Evolutionary conservation across 2,113 vertebrate species (phyloP).

Genomic region (Rhinoderma darwinii): DNA sequence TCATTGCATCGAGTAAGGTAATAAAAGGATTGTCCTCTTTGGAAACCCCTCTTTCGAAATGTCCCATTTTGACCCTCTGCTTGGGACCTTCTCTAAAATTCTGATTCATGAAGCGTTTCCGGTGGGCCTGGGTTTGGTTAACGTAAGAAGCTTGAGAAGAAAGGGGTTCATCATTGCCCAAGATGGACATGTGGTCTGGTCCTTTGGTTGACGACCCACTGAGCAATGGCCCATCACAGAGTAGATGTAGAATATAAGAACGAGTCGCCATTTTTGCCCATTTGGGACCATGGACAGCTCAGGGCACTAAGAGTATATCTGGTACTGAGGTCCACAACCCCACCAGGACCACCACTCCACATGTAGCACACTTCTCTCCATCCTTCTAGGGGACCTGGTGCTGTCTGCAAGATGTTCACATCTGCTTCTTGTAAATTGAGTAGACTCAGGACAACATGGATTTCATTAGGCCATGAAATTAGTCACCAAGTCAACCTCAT

Average conservation of each 20-base stretch:
- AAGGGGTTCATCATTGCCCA: too few species aligned
- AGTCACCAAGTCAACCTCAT: constrained; percentile 26
- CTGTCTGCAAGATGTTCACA: not conserved
- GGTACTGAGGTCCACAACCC: not conserved
- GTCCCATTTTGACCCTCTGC: not conserved
- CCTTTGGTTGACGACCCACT: not conserved
- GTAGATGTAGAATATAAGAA: not conserved
- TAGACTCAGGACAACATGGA: too few species aligned
- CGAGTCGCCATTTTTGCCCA: not conserved
- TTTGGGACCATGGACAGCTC: not conserved
- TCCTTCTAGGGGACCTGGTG: not conserved
- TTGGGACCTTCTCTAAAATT: not conserved
- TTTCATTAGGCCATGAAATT: not conserved
- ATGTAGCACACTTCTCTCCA: not conserved
- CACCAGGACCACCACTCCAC: not conserved
- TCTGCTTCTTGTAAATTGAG: not conserved
- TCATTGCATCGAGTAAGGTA: not conserved
- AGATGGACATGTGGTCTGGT: not conserved
- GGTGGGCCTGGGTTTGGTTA: not conserved
- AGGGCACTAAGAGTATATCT: not conserved
- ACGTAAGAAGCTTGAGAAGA: too few species aligned
- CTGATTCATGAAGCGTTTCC: too few species aligned
- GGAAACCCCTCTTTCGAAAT: not conserved
- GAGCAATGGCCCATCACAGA: not conserved
- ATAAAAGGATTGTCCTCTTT: not conserved